A percentile compares a stretch with the other conserved stretches of the same genome.
Conservation (phyloP, 2,888 invertebrate species). For the Aromia moschata region DNA sequence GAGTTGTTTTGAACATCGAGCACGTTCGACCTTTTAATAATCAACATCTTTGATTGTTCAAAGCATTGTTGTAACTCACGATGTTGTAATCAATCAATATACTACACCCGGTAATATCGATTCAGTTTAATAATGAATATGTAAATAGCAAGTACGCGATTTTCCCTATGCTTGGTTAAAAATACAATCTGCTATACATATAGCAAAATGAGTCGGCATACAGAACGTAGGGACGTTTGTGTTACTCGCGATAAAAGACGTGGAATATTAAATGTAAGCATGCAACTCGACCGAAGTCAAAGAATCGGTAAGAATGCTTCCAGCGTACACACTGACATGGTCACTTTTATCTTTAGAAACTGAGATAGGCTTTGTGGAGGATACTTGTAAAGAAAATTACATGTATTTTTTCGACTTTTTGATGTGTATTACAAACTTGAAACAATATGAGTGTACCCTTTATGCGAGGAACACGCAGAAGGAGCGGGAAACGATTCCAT, state of each 20-base stretch:
- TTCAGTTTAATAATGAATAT: too few relatives aligned
- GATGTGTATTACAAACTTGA: slow-evolving; percentile 28
- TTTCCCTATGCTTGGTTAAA: too few relatives aligned
- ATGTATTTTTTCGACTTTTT: slow-evolving; percentile 33
- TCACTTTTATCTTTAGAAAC: slow-evolving; percentile 28
- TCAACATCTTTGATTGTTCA: too few relatives aligned
- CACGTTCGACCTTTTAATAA: too few relatives aligned
- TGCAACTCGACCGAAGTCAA: slow-evolving; percentile 27
- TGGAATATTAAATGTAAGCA: slow-evolving; percentile 33
- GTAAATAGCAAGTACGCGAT: too few relatives aligned
- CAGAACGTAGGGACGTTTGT: not conserved
- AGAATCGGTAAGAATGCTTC: slow-evolving; percentile 26
- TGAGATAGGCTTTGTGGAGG: slow-evolving; percentile 24
- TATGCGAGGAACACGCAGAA: slow-evolving; percentile 21
- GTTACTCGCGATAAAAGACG: slow-evolving; percentile 17
- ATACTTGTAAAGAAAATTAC: slow-evolving; percentile 30
- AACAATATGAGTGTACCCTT: slow-evolving; percentile 30
- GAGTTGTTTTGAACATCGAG: too few relatives aligned
- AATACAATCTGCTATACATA: too few relatives aligned
- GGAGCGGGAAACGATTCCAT: slow-evolving; percentile 37
- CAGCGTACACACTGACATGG: not conserved
- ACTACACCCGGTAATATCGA: too few relatives aligned
- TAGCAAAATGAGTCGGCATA: too few relatives aligned
- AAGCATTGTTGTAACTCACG: too few relatives aligned
- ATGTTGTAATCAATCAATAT: too few relatives aligned